Base-by-base conservation (phyloP, 2,888 invertebrate species). In the Aelia acuminata region DNA sequence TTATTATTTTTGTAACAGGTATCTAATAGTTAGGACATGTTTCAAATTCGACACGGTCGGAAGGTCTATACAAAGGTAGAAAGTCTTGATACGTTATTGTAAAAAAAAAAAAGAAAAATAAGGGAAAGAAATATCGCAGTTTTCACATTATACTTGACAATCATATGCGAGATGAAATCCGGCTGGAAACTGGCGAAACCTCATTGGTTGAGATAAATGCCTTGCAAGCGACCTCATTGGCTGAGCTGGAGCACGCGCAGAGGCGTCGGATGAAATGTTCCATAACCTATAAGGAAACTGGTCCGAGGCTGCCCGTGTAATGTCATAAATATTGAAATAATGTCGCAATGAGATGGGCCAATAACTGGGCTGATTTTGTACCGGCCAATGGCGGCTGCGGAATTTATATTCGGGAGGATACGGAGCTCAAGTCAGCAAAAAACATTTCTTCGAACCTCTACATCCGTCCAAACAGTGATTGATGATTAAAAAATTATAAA, bases 211-310 rank as follows among this genome's bases (percentile, higher is more conserved):
- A 18, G 22, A 20, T 35, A 15, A 8, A 22, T 20, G 20, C 26
- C 13, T 57, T 26, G 57, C 15, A 15, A 35, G 75, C 35, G 75
- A 43, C 75, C 75, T 39, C 39, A 75, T 75, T 75, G 75, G 75
- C 75, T 43, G 22, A 11, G 20, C 3, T 10, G 39, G 75, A 75
- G 75, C 75, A 39, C 75, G 75, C 75, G 75, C 75, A 75, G 39
- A 75, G 75, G 75, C 75, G 75, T 75, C 10, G 39, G 20, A 35
- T 22, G 75, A 43, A 75, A 75, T 75, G 75, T 75, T 20, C 39
- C 57, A 57, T 57, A 26, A 57, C 75, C 35, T 22, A 75, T 75
- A 75, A 75, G 75, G 75, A 75, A 75, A 75, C 75, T 75, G 75
- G 75, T 75, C 22, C 39, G 39, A 39, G n/a, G 75, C 75, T 75